These are phyloP conservation scores for Lethocerus indicus DNA, from an alignment of 1,140 invertebrate species.

Conservation along the genomic window DNA sequence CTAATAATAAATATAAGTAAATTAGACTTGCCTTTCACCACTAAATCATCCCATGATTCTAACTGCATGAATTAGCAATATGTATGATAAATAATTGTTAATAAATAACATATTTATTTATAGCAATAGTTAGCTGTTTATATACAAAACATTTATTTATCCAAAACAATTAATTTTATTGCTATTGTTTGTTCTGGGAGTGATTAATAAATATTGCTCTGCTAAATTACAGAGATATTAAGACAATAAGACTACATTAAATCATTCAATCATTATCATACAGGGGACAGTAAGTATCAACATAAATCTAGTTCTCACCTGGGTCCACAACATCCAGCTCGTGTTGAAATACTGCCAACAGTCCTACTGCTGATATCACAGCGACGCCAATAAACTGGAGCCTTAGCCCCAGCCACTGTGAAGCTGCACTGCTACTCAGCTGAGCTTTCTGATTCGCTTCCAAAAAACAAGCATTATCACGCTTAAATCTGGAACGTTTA, in stretches of 20 bases:
- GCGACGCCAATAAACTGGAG: slow-evolving; percentile 79
- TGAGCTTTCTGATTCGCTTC: slow-evolving; percentile 75
- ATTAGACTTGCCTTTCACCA: too few species aligned
- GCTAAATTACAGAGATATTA: too few species aligned
- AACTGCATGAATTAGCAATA: too few species aligned
- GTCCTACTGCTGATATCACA: slow-evolving; percentile 65
- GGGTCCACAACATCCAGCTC: slow-evolving; percentile 48
- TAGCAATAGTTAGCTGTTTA: neutral
- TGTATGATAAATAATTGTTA: neutral
- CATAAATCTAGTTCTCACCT: slow-evolving; percentile 26
- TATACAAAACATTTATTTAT: too few species aligned
- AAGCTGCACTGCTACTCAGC: slow-evolving; percentile 57
- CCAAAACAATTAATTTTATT: too few species aligned
- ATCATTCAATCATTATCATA: neutral
- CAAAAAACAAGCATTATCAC: slow-evolving; percentile 22
- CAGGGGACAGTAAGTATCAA: neutral
- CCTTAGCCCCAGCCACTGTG: slow-evolving; percentile 77
- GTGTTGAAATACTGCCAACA: slow-evolving; percentile 74
- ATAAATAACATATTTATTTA: neutral
- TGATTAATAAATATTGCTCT: too few species aligned
- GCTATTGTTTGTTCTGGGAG: too few species aligned
- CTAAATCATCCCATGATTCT: too few species aligned
- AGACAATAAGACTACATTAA: neutral
- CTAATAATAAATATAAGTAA: too few species aligned
- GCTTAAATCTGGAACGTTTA: slow-evolving; percentile 5